Conservation (phyloP, 2,888 invertebrate genomes). For the Monopis laevigella region DNA sequence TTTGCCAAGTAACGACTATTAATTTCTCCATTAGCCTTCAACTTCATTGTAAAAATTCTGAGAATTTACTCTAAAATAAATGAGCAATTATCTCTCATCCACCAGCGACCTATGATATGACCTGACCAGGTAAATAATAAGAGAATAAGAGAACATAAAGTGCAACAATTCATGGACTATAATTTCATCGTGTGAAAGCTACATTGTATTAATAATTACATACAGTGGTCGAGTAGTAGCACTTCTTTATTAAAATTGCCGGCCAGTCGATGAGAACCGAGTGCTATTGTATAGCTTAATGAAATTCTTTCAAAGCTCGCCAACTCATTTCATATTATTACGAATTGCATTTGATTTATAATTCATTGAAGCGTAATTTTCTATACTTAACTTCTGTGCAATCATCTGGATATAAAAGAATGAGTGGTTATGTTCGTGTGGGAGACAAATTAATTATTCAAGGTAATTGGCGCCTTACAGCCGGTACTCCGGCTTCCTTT, state of each 20-base stretch:
- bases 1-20: too few relatives aligned
- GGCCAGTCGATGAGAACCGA: slow-evolving; percentile 29
- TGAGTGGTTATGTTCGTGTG: neutral
- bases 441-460: neutral
- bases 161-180: slow-evolving; percentile 34
- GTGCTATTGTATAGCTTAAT: slow-evolving; percentile 29
- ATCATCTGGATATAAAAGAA: slow-evolving; percentile 2
- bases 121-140: too few relatives aligned
- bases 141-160: slow-evolving; percentile 2
- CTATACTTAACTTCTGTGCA: slow-evolving; percentile 4
- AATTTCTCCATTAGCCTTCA: too few relatives aligned
- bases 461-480: neutral
- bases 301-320: slow-evolving; percentile 27
- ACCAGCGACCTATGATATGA: neutral
- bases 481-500: too few relatives aligned
- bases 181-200: slow-evolving; percentile 34
- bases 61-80: neutral
- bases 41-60: too few relatives aligned
- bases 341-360: slow-evolving; percentile 1
- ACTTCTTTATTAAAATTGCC: slow-evolving; percentile 23
- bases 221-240: slow-evolving; percentile 23
- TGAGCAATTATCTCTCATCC: neutral
- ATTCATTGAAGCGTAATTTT: slow-evolving; percentile 11
- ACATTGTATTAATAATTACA: slow-evolving; percentile 33
- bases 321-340: slow-evolving; percentile 15